Base-by-base conservation (phyloP, 2,888 invertebrate genomes). In the Eupithecia dodoneata region DNA sequence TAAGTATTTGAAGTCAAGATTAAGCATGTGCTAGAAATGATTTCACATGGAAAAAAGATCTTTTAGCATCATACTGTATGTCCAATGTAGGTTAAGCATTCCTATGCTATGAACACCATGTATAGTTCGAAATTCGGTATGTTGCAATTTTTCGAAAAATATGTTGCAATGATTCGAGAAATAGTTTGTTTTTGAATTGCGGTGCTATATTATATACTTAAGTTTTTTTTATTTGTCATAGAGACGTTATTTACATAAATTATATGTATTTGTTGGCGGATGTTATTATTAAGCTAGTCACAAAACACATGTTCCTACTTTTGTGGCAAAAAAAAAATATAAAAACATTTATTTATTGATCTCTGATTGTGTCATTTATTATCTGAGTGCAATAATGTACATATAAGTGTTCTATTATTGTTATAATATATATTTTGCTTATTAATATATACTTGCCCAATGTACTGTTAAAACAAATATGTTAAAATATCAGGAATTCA, bases 341-440 rank as follows among this genome's bases (percentile, higher is more conserved):
- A 69, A 45, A 70, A 42, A 42, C 66, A 66, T 79, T 80, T 80
- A 76, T 76, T 63, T 73, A 79, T 82, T 88, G 88, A 89, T 89
- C 89, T 89, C 88, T 84, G 49, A 76, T 80, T 73, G 82, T 88
- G 88, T 88, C 88, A 89, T 89, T 84, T 81, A 66, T 63, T 66
- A 47, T 70, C 70, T 70, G 47, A 70, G 70, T 70, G 70, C 71
- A 71, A 71, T 55, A 71, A 45, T 42, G 13, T 71, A 30, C 30
- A 30, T 30, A 71, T 70, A 18, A 12, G 70, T 70, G 70, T 45
- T 70, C 45, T 52, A 47, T 47, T 45, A 63, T 69, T 13, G 18
- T 70, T 70, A 47, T 30, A 30, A 4, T 70, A 70, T 70, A 13
- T 70, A 63, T 63, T 63, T 63, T 59, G 7, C n/a, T 18, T 63